A percentile compares a stretch with the other conserved stretches of the same genome.
These are phyloP conservation scores for Polylopha cassiicola DNA, from an alignment of 2,888 invertebrate species.

Conservation along the genomic window DNA sequence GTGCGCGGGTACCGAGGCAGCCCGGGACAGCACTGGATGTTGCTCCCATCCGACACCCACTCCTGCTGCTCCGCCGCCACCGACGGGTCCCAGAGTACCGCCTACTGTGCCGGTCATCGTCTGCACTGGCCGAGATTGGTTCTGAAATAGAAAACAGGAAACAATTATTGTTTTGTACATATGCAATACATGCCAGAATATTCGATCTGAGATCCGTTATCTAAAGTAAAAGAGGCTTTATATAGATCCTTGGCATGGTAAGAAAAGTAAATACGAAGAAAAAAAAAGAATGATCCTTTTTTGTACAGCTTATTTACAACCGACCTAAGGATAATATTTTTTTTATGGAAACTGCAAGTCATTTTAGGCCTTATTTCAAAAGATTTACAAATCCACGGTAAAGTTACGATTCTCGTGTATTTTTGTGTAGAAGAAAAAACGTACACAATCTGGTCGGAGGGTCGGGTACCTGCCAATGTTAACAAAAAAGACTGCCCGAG, in stretches of 20 bases:
- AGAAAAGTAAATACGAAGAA: constrained; percentile 19
- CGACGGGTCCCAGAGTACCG: constrained; percentile 46
- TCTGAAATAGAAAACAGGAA: constrained; percentile 56
- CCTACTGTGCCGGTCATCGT: constrained; percentile 52
- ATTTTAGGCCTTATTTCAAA: constrained; percentile 14
- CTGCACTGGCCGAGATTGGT: constrained; percentile 74
- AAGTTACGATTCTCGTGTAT: constrained; percentile 28
- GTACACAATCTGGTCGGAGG: constrained; percentile 49
- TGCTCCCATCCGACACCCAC: constrained; percentile 57
- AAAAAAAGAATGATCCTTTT: constrained; percentile 9
- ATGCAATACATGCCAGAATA: not conserved
- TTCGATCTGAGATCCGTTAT: constrained; percentile 7
- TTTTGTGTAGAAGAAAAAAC: constrained; percentile 43
- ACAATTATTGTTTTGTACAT: constrained; percentile 21
- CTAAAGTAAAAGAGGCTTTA: constrained; percentile 16
- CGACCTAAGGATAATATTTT: constrained; percentile 10
- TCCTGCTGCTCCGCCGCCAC: constrained; percentile 36
- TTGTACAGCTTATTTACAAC: constrained; percentile 7
- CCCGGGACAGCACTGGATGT: constrained; percentile 63
- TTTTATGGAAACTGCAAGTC: not conserved
- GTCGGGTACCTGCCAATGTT: constrained; percentile 62
- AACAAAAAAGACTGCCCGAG: constrained; percentile 59
- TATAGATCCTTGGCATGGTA: constrained; percentile 6
- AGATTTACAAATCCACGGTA: constrained; percentile 17
- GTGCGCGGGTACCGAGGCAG: constrained; percentile 68